These are phyloP conservation scores for Channa maculata DNA, from an alignment of 2,113 vertebrate species.

Conservation along the genomic window DNA sequence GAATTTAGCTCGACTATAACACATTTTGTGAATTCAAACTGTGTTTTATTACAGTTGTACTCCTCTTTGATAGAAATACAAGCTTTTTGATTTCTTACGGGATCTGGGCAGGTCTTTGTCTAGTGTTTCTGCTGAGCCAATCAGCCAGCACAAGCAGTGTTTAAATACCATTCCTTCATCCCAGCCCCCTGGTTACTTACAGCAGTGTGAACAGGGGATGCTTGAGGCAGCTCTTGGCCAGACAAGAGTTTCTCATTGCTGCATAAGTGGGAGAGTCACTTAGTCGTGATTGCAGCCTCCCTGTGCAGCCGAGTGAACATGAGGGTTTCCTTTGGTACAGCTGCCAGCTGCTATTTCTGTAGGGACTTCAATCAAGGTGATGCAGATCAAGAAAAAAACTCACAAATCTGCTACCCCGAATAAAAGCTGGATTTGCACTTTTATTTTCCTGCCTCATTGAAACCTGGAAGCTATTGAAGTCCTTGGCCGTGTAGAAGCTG, in stretches of 20 bases:
- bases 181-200: slow-evolving; percentile 34
- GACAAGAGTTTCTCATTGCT: slow-evolving; percentile 40
- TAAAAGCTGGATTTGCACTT: slow-evolving; percentile 78
- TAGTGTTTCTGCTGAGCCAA: slow-evolving; percentile 36
- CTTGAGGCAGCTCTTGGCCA: slow-evolving; percentile 53
- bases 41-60: not conserved
- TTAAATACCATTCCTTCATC: slow-evolving; percentile 62
- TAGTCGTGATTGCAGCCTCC: slow-evolving; percentile 69
- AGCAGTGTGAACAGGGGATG: slow-evolving; percentile 42
- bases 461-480: slow-evolving; percentile 74
- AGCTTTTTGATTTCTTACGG: slow-evolving; percentile 35
- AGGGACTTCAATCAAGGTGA: slow-evolving; percentile 67
- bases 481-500: slow-evolving; percentile 51
- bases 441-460: slow-evolving; percentile 73
- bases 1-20: not conserved
- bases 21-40: not conserved
- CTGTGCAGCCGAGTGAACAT: slow-evolving; percentile 45
- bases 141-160: slow-evolving; percentile 37
- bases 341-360: slow-evolving; percentile 76
- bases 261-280: slow-evolving; percentile 67
- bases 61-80: not conserved
- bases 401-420: slow-evolving; percentile 72
- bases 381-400: slow-evolving; percentile 70
- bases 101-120: slow-evolving; percentile 53
- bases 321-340: slow-evolving; percentile 65